phyloP scores from a whole-genome alignment of 2,888 invertebrate species.

The Tolmerus cingulatus region DNA sequence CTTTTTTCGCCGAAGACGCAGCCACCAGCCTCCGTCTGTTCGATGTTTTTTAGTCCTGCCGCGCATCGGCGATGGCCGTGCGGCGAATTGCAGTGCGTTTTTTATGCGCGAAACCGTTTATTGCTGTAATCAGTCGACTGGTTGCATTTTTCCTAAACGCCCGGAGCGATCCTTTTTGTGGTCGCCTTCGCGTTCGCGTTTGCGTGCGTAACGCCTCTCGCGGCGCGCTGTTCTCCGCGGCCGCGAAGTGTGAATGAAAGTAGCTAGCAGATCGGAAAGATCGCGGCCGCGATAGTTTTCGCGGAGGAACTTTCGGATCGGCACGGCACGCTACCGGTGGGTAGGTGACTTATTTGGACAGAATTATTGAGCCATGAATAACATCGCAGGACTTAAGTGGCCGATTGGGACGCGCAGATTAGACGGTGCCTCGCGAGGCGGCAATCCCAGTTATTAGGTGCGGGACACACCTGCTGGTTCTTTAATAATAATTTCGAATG shows the following conservation, averaged over 20 bases:
- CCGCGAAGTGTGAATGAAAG: conserved; percentile 36
- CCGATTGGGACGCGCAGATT: background rate
- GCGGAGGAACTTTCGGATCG: background rate
- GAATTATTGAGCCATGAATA: background rate
- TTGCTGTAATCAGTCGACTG: conserved; percentile 48
- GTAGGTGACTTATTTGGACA: conserved; percentile 2
- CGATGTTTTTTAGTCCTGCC: background rate
- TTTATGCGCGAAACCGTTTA: conserved; percentile 47
- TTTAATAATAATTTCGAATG: background rate
- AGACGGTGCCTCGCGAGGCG: background rate
- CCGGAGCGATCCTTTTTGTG: conserved; percentile 11
- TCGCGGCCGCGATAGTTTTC: background rate
- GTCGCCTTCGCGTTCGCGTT: background rate
- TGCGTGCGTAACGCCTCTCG: conserved; percentile 19
- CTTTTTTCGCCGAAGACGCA: background rate
- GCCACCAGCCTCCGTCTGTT: conserved; percentile 6
- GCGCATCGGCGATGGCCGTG: background rate
- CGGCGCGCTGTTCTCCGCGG: background rate
- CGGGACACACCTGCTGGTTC: background rate
- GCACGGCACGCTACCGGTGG: background rate
- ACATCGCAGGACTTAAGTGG: background rate
- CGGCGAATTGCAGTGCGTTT: conserved; percentile 26
- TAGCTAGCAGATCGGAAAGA: conserved; percentile 30
- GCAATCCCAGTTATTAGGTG: background rate
- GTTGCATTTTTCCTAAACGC: conserved; percentile 19